Base-by-base conservation (phyloP, 2,113 vertebrate species). In the Hirundichthys speculiger region DNA sequence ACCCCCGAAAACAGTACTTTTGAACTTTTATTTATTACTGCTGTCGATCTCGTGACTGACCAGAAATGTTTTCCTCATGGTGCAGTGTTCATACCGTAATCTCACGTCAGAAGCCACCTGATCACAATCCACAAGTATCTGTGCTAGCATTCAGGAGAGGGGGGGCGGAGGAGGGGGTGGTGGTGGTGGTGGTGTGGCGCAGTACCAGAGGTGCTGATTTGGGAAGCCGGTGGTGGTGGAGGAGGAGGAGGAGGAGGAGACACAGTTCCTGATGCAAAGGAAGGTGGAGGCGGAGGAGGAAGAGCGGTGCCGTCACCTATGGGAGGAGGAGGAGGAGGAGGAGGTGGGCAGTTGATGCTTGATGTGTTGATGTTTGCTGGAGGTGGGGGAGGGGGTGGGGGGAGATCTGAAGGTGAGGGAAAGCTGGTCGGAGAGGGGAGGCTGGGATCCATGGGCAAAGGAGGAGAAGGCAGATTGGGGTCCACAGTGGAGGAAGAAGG, bases 371-470 rank as follows among this genome's bases (percentile, higher is more conserved):
- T 21, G 16, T 34, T n/a, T 1, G 59, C 55, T 0, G 49, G 72
- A 38, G 75, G 68, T 0, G 77, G 70, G 16, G 75, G 68, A 0
- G 77, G 70, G 16, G 87, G 73, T 9, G 62, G 69, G 7, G 86
- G 86, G 2, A 50, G 47, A 51, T n/a, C 16, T 43, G 66, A 52
- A 10, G 77, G 69, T 16, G 81, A 77, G 22, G 57, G 74, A 39
- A 71, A 51, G 47, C 41, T 40, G 8, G 87, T 53, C 0, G 77
- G 73, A 14, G 87, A 76, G 5, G 82, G 69, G n/a, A 58, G 46
- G 38, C 30, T 49, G 16, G 15, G 1, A 49, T 73, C 59, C 46
- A 49, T 59, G n/a, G 24, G 50, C 38, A 49, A 45, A 16, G 76
- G 75, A 1, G 73, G 46, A 34, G 56, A 14, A 20, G 74, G 39